Conservation (phyloP, 2,113 vertebrate species). For the Colaptes auratus region DNA sequence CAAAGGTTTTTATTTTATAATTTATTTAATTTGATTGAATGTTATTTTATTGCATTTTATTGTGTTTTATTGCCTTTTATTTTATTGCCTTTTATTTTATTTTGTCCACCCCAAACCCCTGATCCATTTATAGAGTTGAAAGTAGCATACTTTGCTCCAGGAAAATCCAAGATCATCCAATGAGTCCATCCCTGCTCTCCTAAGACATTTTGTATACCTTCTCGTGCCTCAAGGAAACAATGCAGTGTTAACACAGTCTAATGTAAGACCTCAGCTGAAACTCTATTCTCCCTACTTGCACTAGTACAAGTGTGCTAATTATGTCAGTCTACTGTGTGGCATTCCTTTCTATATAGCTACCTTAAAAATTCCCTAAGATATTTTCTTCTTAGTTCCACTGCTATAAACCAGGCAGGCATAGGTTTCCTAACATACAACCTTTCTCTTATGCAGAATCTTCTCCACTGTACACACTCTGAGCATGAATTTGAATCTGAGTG, state of each 20-base stretch:
- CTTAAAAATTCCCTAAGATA: neutral
- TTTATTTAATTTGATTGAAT: neutral
- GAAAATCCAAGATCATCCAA: neutral
- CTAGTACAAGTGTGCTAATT: neutral
- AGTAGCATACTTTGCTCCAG: neutral
- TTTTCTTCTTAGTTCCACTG: neutral
- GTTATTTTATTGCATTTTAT: neutral
- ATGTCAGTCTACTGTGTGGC: neutral
- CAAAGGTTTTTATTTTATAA: neutral
- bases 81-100: too few species aligned
- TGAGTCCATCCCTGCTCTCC: neutral
- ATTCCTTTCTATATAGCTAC: neutral
- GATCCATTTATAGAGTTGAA: neutral
- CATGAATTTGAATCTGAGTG: neutral
- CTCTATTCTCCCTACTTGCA: neutral
- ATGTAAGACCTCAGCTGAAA: neutral
- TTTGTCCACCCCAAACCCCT: neutral
- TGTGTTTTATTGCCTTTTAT: too few species aligned
- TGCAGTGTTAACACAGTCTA: neutral
- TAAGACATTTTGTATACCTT: neutral
- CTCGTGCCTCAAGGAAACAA: neutral
- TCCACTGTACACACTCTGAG: neutral
- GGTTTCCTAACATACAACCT: neutral
- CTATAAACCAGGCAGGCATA: neutral
- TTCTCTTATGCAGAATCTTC: neutral